Percentiles rank a stretch among this genome's conserved stretches.
phyloP scores from a whole-genome alignment of 2,888 invertebrate species.

The Clostera curtula region DNA sequence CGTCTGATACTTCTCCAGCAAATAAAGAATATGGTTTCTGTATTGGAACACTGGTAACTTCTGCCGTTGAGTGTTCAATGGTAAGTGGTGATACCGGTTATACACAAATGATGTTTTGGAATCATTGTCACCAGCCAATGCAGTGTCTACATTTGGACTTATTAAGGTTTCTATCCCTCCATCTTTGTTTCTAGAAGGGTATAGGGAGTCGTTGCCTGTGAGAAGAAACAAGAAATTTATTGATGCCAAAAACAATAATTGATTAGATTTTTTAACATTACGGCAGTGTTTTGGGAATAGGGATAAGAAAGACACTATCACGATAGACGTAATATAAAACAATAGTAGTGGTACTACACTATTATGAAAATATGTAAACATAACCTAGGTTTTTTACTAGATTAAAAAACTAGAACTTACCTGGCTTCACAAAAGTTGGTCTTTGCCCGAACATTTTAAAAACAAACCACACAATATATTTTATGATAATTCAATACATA shows the following conservation, averaged over 20 bases:
- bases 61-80: conserved; percentile 88
- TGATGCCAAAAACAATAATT: background rate
- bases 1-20: conserved; percentile 91
- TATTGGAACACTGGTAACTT: conserved; percentile 91
- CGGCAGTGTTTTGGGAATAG: too few relatives aligned
- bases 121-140: conserved; percentile 72
- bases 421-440: conserved; percentile 54
- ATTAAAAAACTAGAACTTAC: conserved; percentile 28
- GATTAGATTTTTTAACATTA: too few relatives aligned
- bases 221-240: conserved; percentile 2
- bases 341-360: too few relatives aligned
- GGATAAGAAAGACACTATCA: too few relatives aligned
- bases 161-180: conserved; percentile 51
- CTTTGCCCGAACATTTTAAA: conserved; percentile 35
- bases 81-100: conserved; percentile 88
- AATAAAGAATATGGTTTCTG: conserved; percentile 89
- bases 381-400: conserved; percentile 4
- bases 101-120: conserved; percentile 83
- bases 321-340: too few relatives aligned
- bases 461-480: background rate
- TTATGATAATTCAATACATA: background rate
- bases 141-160: conserved; percentile 52
- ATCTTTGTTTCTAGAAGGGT: conserved; percentile 56
- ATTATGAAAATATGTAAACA: conserved; percentile 8
- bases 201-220: conserved; percentile 41